A percentile compares a stretch with the other conserved stretches of the same genome.
These are phyloP conservation scores for Psilanteris sp. DNA, from an alignment of 1,140 invertebrate genomes.

Conservation along the genomic window DNA sequence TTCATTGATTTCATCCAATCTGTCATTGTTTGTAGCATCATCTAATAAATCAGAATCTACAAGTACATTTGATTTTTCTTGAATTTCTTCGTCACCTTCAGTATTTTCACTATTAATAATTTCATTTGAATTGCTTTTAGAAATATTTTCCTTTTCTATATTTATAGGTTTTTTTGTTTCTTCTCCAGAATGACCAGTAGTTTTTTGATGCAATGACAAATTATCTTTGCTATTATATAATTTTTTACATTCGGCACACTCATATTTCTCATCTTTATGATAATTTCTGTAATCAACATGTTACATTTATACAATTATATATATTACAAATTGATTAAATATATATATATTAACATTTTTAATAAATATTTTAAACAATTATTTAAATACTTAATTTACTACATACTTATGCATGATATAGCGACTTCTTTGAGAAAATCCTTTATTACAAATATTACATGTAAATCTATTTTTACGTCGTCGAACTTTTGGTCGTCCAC, in stretches of 20 bases:
- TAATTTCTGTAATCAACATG: slow-evolving; percentile 45
- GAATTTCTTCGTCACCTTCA: slow-evolving; percentile 16
- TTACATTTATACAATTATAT: too few relatives aligned
- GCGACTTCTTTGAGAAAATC: slow-evolving; percentile 80
- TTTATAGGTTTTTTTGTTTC: slow-evolving; percentile 4
- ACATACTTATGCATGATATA: slow-evolving; percentile 79
- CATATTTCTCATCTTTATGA: slow-evolving; percentile 60
- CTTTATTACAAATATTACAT: slow-evolving; percentile 81
- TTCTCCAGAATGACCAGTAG: slow-evolving; percentile 48
- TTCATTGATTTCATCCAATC: slow-evolving; percentile 4
- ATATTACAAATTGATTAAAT: too few relatives aligned
- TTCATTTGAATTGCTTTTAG: background rate
- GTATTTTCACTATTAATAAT: background rate
- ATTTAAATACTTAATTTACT: too few relatives aligned
- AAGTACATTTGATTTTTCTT: background rate
- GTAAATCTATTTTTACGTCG: slow-evolving; percentile 78
- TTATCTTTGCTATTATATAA: slow-evolving; percentile 56
- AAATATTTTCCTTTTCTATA: slow-evolving; percentile 22
- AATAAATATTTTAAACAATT: too few relatives aligned
- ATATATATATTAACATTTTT: too few relatives aligned
- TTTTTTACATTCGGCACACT: slow-evolving; percentile 55
- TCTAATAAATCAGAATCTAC: background rate
- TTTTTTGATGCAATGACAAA: slow-evolving; percentile 56
- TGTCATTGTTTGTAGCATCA: background rate
- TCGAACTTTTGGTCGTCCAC: slow-evolving; percentile 80